phyloP scores from a whole-genome alignment of 2,888 invertebrate species.

The Tenthredo livida region DNA sequence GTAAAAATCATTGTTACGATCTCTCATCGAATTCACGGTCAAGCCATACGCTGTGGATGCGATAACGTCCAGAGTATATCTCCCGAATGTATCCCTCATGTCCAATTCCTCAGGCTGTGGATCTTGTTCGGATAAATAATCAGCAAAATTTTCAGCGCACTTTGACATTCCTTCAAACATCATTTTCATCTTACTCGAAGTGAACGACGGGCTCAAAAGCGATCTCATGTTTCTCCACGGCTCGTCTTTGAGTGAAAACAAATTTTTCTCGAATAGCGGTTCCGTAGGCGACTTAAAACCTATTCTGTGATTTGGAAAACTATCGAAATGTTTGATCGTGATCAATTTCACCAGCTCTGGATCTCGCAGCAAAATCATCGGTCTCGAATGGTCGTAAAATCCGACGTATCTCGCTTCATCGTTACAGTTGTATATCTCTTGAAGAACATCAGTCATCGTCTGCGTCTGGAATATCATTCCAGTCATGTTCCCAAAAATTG shows the following conservation, averaged over 20 bases:
- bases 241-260: neutral
- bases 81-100: neutral
- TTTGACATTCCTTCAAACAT: conserved; percentile 79
- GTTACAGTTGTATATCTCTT: neutral
- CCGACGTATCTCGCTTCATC: conserved; percentile 24
- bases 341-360: conserved; percentile 27
- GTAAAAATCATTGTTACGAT: neutral
- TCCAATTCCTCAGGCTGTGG: neutral
- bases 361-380: conserved; percentile 6
- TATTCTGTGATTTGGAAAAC: conserved; percentile 25
- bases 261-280: neutral
- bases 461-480: neutral
- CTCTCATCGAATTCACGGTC: neutral
- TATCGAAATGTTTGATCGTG: conserved; percentile 21
- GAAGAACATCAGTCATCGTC: neutral
- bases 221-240: neutral
- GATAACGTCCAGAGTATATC: neutral
- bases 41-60: neutral
- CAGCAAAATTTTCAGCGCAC: neutral
- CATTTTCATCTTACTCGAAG: conserved; percentile 80
- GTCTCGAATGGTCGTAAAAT: neutral
- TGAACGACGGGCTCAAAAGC: conserved; percentile 80
- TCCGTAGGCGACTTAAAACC: neutral
- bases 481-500: neutral
- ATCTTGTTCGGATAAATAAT: neutral